Percentiles rank a stretch among this genome's conserved stretches.
Conservation (phyloP, 1,140 invertebrate species). For the Heliconius congener region DNA sequence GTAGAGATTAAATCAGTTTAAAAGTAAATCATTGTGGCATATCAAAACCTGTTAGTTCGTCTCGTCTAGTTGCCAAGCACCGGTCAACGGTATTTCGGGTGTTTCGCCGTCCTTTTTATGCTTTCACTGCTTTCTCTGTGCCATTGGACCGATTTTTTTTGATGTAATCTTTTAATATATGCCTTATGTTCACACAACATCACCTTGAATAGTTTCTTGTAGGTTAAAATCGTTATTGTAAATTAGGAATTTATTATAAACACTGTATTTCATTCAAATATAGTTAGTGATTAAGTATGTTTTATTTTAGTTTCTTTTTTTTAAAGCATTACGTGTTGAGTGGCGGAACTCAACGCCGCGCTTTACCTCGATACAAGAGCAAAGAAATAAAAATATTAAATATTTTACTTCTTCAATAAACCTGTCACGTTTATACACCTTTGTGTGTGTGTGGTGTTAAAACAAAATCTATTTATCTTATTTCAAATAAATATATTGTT, state of each 20-base stretch:
- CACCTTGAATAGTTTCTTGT: not conserved
- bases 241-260: not conserved
- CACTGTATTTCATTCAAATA: not conserved
- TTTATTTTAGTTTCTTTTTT: no score
- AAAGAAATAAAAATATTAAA: no score
- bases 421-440: no score
- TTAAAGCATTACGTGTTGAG: no score
- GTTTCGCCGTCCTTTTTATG: conserved; percentile 41
- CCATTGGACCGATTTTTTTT: conserved; percentile 34
- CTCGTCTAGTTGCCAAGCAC: conserved; percentile 30
- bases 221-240: not conserved
- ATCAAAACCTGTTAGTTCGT: conserved; percentile 37
- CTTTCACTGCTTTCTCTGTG: conserved; percentile 45
- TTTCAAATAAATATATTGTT: no score
- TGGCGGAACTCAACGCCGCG: no score
- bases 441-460: no score
- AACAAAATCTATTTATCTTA: no score
- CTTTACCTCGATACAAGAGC: no score
- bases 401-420: no score
- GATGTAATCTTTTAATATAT: conserved; percentile 28
- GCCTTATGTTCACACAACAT: not conserved
- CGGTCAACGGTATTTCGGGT: conserved; percentile 37
- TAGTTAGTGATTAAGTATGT: no score
- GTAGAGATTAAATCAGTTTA: not conserved
- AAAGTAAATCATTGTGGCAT: conserved; percentile 23